Conservation (phyloP, 2,888 invertebrate species). For the Papilio protenor region DNA sequence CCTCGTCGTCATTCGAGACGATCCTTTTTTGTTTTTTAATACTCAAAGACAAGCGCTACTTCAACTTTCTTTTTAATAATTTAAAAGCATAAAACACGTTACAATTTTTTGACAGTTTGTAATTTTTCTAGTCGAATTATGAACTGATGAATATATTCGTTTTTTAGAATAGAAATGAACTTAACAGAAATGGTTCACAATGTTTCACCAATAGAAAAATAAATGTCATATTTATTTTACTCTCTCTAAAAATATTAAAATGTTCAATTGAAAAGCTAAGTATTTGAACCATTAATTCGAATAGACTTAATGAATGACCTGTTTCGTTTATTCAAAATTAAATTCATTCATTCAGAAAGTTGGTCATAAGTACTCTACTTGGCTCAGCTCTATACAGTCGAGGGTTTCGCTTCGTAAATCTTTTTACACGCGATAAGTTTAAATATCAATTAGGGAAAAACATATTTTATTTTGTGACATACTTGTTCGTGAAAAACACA, state of each 20-base stretch:
- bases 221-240: not conserved
- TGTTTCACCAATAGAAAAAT: not conserved
- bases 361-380: slow-evolving; percentile 31
- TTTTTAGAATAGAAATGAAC: no score
- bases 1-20: slow-evolving; percentile 31
- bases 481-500: not conserved
- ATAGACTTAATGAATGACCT: slow-evolving; percentile 37
- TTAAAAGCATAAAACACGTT: not conserved
- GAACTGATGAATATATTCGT: not conserved
- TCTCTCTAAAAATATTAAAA: not conserved
- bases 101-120: not conserved
- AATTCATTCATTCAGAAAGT: slow-evolving; percentile 38
- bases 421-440: slow-evolving; percentile 20
- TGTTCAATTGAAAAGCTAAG: slow-evolving; percentile 19
- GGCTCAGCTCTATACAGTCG: slow-evolving; percentile 9
- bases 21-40: slow-evolving; percentile 29
- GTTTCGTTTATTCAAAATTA: slow-evolving; percentile 31
- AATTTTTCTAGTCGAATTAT: not conserved
- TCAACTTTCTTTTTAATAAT: slow-evolving; percentile 11
- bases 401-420: slow-evolving; percentile 16
- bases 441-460: not conserved
- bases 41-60: slow-evolving; percentile 13
- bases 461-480: not conserved
- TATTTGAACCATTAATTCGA: slow-evolving; percentile 36
- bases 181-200: no score